Evolutionary conservation across 37 sponge, comb jelly and placozoan species (phyloP).

Genomic region (Aphrocallistes beatrix): DNA sequence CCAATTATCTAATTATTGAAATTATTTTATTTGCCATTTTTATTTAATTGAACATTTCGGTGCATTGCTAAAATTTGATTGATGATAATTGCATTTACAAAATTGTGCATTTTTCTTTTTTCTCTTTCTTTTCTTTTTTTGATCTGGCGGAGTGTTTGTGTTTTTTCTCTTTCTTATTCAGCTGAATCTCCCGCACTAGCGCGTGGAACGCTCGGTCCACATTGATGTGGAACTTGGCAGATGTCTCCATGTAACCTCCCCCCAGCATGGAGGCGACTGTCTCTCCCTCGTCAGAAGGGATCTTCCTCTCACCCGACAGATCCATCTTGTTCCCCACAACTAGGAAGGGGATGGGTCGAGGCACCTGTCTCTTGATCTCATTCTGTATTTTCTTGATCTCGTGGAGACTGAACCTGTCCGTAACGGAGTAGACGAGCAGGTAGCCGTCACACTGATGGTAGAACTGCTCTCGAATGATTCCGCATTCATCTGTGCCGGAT

Average conservation of each 20-base stretch:
- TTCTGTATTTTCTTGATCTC: neutral
- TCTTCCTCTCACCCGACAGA: conserved; percentile 11
- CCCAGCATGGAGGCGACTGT: conserved; percentile 15
- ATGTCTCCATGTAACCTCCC: neutral
- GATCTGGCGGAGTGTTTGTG: neutral
- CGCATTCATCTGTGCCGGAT: neutral
- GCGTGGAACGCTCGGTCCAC: conserved; percentile 14
- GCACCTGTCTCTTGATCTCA: neutral
- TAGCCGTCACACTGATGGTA: neutral
- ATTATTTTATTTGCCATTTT: no score
- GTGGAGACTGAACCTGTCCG: conserved; percentile 3
- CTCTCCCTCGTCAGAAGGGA: conserved; percentile 17
- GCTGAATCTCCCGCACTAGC: neutral
- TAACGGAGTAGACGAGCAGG: neutral
- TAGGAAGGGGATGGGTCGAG: neutral
- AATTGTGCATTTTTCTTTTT: neutral
- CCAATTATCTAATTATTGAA: no score
- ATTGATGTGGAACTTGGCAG: neutral
- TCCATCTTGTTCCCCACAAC: neutral
- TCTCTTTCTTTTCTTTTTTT: neutral
- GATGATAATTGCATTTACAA: neutral
- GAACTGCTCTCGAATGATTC: conserved; percentile 7
- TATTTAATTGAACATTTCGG: no score
- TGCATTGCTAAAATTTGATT: no score
- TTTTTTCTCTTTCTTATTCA: neutral